A percentile compares a stretch with the other conserved stretches of the same genome.
These are phyloP conservation scores for Leptinotarsa undecemlineata DNA, from an alignment of 1,140 invertebrate genomes.

Conservation along the genomic window DNA sequence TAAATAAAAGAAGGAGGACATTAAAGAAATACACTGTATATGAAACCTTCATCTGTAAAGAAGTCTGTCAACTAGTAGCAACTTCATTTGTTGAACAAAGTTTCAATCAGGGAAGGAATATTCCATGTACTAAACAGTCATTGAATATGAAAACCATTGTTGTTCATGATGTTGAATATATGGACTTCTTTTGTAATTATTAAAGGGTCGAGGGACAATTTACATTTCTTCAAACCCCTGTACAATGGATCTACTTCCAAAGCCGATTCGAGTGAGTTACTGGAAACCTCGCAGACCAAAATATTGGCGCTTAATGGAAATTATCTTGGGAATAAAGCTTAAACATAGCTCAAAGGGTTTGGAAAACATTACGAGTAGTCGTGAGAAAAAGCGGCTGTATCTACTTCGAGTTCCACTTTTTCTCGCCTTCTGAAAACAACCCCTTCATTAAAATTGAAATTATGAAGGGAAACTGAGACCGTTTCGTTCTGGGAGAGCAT, in stretches of 20 bases:
- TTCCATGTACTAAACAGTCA: too few species aligned
- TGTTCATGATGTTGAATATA: too few species aligned
- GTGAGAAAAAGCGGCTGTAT: constrained; percentile 17
- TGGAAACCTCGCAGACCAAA: background rate
- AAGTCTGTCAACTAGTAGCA: too few species aligned
- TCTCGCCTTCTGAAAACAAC: constrained; percentile 14
- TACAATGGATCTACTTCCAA: background rate
- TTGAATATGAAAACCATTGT: too few species aligned
- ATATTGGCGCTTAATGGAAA: constrained; percentile 7
- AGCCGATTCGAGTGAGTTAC: background rate
- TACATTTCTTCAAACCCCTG: too few species aligned
- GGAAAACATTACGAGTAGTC: constrained; percentile 7
- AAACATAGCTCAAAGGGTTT: constrained; percentile 16
- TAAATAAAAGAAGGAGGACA: too few species aligned
- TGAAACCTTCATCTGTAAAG: too few species aligned
- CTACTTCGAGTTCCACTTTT: constrained; percentile 14
- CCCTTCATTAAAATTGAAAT: constrained; percentile 17
- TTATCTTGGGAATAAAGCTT: constrained; percentile 13
- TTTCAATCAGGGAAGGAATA: too few species aligned
- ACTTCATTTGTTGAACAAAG: too few species aligned
- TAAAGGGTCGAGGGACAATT: too few species aligned
- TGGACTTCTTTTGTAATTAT: too few species aligned
- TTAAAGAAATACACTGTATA: too few species aligned
- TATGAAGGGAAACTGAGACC: constrained; percentile 1
- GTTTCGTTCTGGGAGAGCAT: background rate